Conservation (phyloP, 2,113 vertebrate genomes). For the Nothobranchius furzeri region DNA sequence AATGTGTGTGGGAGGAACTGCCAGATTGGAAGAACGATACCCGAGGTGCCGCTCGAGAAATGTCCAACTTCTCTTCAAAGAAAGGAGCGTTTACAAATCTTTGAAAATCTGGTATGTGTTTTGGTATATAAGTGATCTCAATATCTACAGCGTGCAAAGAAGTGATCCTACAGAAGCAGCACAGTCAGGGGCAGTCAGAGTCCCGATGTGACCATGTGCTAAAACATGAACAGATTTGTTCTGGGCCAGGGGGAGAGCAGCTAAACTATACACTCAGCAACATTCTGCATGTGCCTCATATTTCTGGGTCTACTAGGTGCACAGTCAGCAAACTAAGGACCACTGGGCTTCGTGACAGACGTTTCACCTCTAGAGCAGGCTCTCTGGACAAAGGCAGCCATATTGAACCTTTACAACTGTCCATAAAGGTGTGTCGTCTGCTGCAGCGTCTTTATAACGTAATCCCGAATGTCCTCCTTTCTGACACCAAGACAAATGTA, state of each 20-base stretch:
- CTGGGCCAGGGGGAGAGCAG: constrained; percentile 10
- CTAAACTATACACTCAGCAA: constrained; percentile 51
- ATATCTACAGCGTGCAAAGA: not conserved
- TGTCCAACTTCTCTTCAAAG: constrained; percentile 33
- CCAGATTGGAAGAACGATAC: constrained; percentile 18
- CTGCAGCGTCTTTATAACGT: constrained; percentile 21
- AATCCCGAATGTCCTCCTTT: constrained; percentile 6
- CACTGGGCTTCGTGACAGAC: constrained; percentile 57
- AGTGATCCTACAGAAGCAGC: constrained; percentile 25
- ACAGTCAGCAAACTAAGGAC: constrained; percentile 56
- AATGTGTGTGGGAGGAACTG: constrained; percentile 29
- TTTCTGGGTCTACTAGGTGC: constrained; percentile 53
- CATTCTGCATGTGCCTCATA: constrained; percentile 57
- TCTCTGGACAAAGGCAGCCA: constrained; percentile 33
- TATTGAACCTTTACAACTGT: constrained; percentile 22
- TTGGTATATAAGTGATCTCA: not conserved
- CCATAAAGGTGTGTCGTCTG: not conserved
- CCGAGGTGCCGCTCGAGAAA: constrained; percentile 31
- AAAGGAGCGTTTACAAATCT: not conserved
- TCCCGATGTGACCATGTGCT: constrained; percentile 23
- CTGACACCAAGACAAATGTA: too few relatives aligned
- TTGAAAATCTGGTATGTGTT: not conserved
- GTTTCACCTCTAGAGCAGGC: constrained; percentile 52
- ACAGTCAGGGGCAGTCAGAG: constrained; percentile 11
- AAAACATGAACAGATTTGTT: constrained; percentile 36